Evolutionary conservation across 1,140 invertebrate genomes (phyloP), one percentile per base, ranked within the genome.

Genomic region (Drosophila subpulchrella): DNA sequence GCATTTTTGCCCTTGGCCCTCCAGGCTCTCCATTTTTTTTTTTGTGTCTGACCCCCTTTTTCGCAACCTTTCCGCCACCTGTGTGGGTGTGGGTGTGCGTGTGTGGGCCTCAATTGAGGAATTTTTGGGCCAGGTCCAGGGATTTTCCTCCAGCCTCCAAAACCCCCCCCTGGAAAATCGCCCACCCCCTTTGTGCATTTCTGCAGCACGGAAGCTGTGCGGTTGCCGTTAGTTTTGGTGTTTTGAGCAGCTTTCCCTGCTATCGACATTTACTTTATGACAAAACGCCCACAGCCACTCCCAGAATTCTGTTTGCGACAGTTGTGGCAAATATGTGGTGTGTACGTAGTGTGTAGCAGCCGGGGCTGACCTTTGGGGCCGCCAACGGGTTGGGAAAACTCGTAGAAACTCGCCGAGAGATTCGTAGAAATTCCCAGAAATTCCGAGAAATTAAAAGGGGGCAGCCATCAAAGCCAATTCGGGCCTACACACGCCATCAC

Each of bases 181-280:
- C 27, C 0, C 20, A 20, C 2, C 6, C 12, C n/a, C 6, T 13
- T 17, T 11, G 6, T 34, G 42, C 63, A 47, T 15, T 32, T 53
- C 34, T 36, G 62, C 4, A 30, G 38, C 17, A n/a, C 17, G 2
- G n/a, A 12, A 10, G 17, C 53, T 42, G 60, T 44, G 51, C 36
- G 51, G 67, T 20, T 50, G 30, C 30, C 30, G 27, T 27, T 71
- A 57, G 67, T 71, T 70, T 58, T 11, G 20, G 54, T 46, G 53
- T 20, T 42, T 30, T 17, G 38, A 15, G n/a, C 24, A 32, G 27
- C 36, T 36, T 30, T n/a, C 15, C 61, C 60, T 71, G 65, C 27
- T 32, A 58, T 71, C 67, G 67, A 71, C 67, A 71, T 68, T 34
- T 57, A 54, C 63, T 41, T 65, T 65, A 50, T 67, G 59, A 66